These are phyloP conservation scores for Molanna angustata DNA, from an alignment of 2,888 invertebrate genomes.

Conservation along the genomic window DNA sequence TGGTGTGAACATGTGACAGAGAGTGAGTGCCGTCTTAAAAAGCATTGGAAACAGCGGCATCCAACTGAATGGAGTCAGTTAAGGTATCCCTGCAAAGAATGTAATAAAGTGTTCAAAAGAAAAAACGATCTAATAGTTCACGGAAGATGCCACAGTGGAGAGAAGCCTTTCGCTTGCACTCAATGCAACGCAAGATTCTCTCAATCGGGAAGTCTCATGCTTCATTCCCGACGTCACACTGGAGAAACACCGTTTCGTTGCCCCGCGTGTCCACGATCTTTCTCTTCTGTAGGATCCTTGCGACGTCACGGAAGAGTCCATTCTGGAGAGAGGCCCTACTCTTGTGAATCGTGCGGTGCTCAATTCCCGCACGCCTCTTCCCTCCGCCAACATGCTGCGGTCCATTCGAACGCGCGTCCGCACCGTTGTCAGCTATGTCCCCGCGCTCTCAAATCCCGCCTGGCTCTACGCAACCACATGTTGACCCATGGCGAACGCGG, in stretches of 20 bases:
- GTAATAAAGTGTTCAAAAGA: conserved; percentile 13
- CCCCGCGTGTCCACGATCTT: conserved; percentile 31
- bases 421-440: conserved; percentile 55
- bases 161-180: conserved; percentile 44
- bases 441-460: conserved; percentile 51
- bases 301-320: conserved; percentile 17
- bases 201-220: conserved; percentile 14
- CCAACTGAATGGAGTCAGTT: background rate
- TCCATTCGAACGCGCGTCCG: conserved; percentile 52
- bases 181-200: conserved; percentile 30
- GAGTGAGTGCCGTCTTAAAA: conserved; percentile 10
- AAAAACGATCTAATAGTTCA: conserved; percentile 11
- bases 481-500: conserved; percentile 37
- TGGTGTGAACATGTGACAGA: background rate
- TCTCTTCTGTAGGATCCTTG: conserved; percentile 9
- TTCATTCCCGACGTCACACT: conserved; percentile 41
- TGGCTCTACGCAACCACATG: conserved; percentile 53
- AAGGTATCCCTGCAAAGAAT: conserved; percentile 39
- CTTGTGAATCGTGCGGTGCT: conserved; percentile 35
- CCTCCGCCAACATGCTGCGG: conserved; percentile 43
- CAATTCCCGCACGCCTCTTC: conserved; percentile 44
- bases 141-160: conserved; percentile 46
- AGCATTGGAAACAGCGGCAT: conserved; percentile 5
- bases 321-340: conserved; percentile 21
- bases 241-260: conserved; percentile 48